These are phyloP conservation scores for Exocentrus adspersus DNA, from an alignment of 2,888 invertebrate species.

Conservation along the genomic window DNA sequence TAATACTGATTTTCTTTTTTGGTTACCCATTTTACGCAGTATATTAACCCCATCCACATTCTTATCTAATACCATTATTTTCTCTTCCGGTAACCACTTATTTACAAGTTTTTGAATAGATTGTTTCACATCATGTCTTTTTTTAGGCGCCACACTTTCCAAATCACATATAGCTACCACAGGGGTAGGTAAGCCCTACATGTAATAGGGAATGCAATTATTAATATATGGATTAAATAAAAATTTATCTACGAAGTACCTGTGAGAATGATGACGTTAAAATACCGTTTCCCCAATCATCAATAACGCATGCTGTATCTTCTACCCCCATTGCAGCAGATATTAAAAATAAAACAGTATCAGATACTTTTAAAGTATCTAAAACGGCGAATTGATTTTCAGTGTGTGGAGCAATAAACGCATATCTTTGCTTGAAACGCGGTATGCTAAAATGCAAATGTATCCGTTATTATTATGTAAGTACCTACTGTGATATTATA, in stretches of 20 bases:
- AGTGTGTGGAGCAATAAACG: constrained; percentile 77
- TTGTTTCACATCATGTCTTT: constrained; percentile 75
- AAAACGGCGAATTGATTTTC: constrained; percentile 79
- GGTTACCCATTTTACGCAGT: constrained; percentile 78
- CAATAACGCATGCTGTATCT: constrained; percentile 72
- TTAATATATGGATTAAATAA: not conserved
- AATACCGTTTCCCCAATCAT: constrained; percentile 82
- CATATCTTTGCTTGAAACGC: constrained; percentile 89
- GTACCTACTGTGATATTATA: not conserved
- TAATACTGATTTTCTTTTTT: constrained; percentile 79
- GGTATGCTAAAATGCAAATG: constrained; percentile 71
- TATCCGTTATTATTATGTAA: not conserved
- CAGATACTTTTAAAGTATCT: constrained; percentile 88
- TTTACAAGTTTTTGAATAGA: constrained; percentile 72
- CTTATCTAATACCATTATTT: constrained; percentile 81
- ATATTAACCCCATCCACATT: constrained; percentile 79
- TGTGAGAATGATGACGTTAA: constrained; percentile 84
- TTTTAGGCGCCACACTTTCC: constrained; percentile 78
- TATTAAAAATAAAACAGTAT: constrained; percentile 82
- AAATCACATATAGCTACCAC: constrained; percentile 79
- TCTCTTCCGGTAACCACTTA: constrained; percentile 85
- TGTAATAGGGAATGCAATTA: too few relatives aligned
- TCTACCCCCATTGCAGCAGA: constrained; percentile 70
- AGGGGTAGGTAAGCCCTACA: constrained; percentile 71
- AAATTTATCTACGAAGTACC: constrained; percentile 46